A percentile compares a stretch with the other conserved stretches of the same genome.
These are phyloP conservation scores for Sitta europaea DNA, from an alignment of 2,113 vertebrate genomes.

Conservation along the genomic window DNA sequence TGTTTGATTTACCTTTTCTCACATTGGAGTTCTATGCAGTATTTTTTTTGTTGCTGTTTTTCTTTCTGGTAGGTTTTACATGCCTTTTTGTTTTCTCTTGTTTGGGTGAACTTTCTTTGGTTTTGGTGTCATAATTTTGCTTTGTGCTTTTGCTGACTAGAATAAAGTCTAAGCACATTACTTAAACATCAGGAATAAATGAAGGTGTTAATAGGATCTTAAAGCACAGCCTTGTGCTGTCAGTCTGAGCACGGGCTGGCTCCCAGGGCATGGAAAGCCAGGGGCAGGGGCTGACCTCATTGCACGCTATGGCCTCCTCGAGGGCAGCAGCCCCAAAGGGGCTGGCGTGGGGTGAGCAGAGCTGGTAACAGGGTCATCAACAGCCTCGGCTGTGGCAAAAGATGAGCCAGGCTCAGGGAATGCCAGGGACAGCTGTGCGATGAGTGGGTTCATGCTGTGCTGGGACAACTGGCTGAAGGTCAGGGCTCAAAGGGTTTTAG, in stretches of 20 bases:
- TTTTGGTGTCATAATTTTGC: neutral
- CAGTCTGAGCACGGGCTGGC: neutral
- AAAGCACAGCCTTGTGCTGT: neutral
- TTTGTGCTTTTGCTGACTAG: neutral
- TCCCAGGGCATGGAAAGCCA: neutral
- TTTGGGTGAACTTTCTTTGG: neutral
- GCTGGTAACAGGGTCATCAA: neutral
- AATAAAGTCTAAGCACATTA: neutral
- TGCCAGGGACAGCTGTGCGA: neutral
- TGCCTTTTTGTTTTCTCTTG: neutral
- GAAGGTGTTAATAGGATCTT: neutral
- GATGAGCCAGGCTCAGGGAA: neutral
- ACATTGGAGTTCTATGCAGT: neutral
- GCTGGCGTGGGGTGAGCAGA: neutral
- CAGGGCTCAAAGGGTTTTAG: neutral
- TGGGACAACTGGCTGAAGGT: neutral
- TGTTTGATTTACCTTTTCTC: neutral
- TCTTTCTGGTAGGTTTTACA: neutral
- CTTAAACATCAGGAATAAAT: neutral
- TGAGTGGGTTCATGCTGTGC: rapidly evolving
- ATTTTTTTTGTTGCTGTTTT: neutral
- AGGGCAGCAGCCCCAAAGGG: neutral
- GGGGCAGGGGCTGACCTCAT: neutral
- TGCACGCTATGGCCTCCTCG: rapidly evolving
- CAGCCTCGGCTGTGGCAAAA: neutral